These are phyloP conservation scores for Platynereis dumerilii DNA, from an alignment of 2,888 invertebrate genomes.

Conservation along the genomic window DNA sequence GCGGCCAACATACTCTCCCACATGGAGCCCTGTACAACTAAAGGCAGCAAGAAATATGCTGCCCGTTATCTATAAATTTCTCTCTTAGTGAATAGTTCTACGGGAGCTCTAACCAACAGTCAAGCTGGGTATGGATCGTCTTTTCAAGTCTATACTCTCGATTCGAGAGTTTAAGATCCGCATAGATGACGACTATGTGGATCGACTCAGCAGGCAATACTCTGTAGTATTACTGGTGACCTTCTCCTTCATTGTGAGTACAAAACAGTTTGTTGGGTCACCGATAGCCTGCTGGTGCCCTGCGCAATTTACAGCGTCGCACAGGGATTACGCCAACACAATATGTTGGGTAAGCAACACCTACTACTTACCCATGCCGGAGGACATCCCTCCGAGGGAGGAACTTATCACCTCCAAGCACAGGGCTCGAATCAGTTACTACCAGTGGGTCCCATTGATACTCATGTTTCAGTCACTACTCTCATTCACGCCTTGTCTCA, in stretches of 20 bases:
- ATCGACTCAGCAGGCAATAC: conserved; percentile 40
- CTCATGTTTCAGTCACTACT: conserved; percentile 42
- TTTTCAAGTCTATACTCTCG: conserved; percentile 40
- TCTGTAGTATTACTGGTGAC: conserved; percentile 40
- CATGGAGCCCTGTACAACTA: too few species aligned
- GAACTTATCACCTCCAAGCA: conserved; percentile 25
- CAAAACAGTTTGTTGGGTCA: conserved; percentile 41
- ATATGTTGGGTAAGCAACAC: conserved; percentile 45
- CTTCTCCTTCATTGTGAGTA: conserved; percentile 41
- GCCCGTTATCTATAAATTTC: too few species aligned
- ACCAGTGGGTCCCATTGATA: conserved; percentile 44
- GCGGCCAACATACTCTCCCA: too few species aligned
- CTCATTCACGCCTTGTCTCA: conserved; percentile 39
- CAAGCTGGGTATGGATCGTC: conserved; percentile 38
- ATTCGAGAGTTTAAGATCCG: conserved; percentile 41
- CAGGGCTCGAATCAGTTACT: conserved; percentile 37
- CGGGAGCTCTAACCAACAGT: not conserved
- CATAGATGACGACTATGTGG: conserved; percentile 42
- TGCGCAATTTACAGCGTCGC: conserved; percentile 40
- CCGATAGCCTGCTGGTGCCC: conserved; percentile 43
- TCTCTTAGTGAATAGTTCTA: too few species aligned
- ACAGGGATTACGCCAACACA: conserved; percentile 41
- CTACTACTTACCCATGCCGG: conserved; percentile 39
- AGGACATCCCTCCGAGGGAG: conserved; percentile 33
- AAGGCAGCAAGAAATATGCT: too few species aligned